Percentiles rank a stretch among this genome's conserved stretches.
phyloP scores from a whole-genome alignment of 2,797 vertebrate species.

The Pseudopleuronectes americanus region DNA sequence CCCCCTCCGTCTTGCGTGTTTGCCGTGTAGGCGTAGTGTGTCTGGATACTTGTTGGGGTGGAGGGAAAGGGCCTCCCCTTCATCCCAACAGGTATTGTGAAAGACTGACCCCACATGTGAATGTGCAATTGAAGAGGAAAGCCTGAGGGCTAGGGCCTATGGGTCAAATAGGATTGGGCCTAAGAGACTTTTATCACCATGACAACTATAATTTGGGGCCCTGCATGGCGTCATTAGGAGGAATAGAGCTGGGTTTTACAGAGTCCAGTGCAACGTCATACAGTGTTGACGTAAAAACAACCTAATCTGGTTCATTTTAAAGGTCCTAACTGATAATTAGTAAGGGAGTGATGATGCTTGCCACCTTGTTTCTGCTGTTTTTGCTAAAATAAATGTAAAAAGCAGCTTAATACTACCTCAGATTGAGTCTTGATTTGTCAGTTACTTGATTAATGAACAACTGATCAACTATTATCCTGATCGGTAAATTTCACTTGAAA shows the following conservation, averaged over 20 bases:
- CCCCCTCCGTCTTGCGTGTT: too few relatives aligned
- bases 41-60: too few relatives aligned
- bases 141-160: too few relatives aligned
- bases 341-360: not conserved
- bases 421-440: not conserved
- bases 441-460: not conserved
- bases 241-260: conserved; percentile 30
- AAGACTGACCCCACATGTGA: too few relatives aligned
- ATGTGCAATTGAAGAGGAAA: too few relatives aligned
- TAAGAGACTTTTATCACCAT: conserved; percentile 24
- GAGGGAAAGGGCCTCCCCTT: too few relatives aligned
- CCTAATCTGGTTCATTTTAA: not conserved
- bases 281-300: conserved; percentile 53
- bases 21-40: too few relatives aligned
- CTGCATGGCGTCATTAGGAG: conserved; percentile 42
- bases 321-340: conserved; percentile 6
- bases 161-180: too few relatives aligned
- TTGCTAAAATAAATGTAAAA: not conserved
- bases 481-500: not conserved
- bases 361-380: not conserved
- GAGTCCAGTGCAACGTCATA: conserved; percentile 24
- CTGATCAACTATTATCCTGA: not conserved
- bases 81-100: too few relatives aligned
- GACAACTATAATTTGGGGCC: conserved; percentile 60
- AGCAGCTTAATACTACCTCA: not conserved